A percentile compares a stretch with the other conserved stretches of the same genome.
phyloP scores from a whole-genome alignment of 2,113 vertebrate species.

The Cephalopholis sonnerati region DNA sequence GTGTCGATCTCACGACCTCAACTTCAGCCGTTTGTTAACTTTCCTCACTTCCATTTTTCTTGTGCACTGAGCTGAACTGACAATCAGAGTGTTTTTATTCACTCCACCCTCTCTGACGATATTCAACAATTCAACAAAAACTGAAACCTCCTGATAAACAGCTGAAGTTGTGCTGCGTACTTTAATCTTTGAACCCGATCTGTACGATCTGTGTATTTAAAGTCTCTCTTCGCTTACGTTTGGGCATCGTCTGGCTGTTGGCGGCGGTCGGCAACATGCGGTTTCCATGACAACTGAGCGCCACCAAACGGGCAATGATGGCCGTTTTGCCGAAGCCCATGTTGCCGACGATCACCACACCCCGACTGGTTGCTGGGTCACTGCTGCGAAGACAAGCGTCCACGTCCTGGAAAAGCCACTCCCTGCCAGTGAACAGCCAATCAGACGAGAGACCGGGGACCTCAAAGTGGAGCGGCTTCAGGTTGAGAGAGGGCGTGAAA shows the following conservation, averaged over 20 bases:
- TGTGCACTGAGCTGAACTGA: no score
- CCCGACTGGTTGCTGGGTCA: conserved; percentile 85
- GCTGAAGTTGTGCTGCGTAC: no score
- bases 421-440: conserved; percentile 93
- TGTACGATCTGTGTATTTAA: no score
- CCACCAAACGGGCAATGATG: conserved; percentile 93
- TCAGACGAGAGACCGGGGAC: conserved; percentile 95
- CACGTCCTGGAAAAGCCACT: conserved; percentile 98
- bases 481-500: conserved; percentile 89
- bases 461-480: conserved; percentile 96
- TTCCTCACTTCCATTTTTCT: no score
- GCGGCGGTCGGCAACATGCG: conserved; percentile 89
- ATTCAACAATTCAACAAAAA: no score
- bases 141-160: no score
- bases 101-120: no score
- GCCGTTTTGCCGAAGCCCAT: conserved; percentile 98
- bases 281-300: conserved; percentile 96
- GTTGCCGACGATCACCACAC: conserved; percentile 93
- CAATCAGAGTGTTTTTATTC: no score
- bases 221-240: conserved; percentile 83
- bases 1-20: no score
- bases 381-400: conserved; percentile 89
- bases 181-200: no score
- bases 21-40: no score
- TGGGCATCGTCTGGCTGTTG: conserved; percentile 56